Evolutionary conservation across 2,888 invertebrate genomes (phyloP), one percentile per base, ranked within the genome.

Genomic region (Rhingia campestris): DNA sequence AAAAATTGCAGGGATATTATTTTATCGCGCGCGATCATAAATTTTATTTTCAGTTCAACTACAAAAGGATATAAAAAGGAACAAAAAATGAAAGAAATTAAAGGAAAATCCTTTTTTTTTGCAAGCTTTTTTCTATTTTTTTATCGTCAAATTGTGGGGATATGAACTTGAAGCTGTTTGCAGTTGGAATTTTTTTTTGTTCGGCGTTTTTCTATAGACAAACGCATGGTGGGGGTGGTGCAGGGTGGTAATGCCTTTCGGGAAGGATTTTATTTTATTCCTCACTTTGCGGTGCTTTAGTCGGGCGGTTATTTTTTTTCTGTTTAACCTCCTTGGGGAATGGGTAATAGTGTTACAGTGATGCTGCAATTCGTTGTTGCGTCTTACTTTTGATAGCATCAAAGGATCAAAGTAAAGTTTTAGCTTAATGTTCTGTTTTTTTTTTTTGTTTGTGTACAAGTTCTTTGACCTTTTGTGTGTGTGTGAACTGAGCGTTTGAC

Each of bases 21-120:
- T 73, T 74, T 66, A 74, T 74, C 30, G 74, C 54, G 7, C 39
- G 54, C 72, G 59, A 77, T 77, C 77, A 72, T 72, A 81, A 76
- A 81, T 81, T 81, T 72, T 6, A 76, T 81, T 81, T 77, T 61
- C 30, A 77, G 61, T 77, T 81, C 61, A 81, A 72, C 72, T 49
- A 54, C 61, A 66, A 70, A 72, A 81, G 72, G 45, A 72, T 76
- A 49, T 43, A 39, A 51, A 64, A 58, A 32, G 0, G 14, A 10
- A 75, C 22, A 37, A 37, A 41, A 39, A 47, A 35, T 12, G 32
- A 49, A 70, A 59, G 12, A 49, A 74, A 69, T 63, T 61, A 51
- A 63, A 69, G 33, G 35, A 80, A 75, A 69, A 51, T 45, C 30
- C 43, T 69, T 56, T 47, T 53, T 47, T 41, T 67, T 37, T 45